Evolutionary conservation across 2,113 vertebrate genomes (phyloP).

Genomic region (zebrafish (Danio rerio)): GRCz12tu NC_133177.1:28084001-28084500

Average conservation of each 20-base stretch:
- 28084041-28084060: background rate
- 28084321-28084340: too few species aligned
- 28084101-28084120: background rate
- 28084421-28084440: too few species aligned
- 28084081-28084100: background rate
- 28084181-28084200: background rate
- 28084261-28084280: background rate
- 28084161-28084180: constrained; percentile 31
- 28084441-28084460: too few species aligned
- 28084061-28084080: background rate
- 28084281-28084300: background rate
- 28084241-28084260: background rate
- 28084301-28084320: too few species aligned
- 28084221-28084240: background rate
- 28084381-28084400: too few species aligned
- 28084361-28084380: too few species aligned
- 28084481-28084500: too few species aligned
- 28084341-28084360: too few species aligned
- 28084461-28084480: too few species aligned
- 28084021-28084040: background rate
- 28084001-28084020: background rate
- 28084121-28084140: background rate
- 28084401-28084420: too few species aligned
- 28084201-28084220: background rate
- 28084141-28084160: constrained; percentile 15